Percentiles rank a stretch among this genome's conserved stretches.
phyloP scores from a whole-genome alignment of 1,140 invertebrate genomes.

The Zaprionus nigranus region DNA sequence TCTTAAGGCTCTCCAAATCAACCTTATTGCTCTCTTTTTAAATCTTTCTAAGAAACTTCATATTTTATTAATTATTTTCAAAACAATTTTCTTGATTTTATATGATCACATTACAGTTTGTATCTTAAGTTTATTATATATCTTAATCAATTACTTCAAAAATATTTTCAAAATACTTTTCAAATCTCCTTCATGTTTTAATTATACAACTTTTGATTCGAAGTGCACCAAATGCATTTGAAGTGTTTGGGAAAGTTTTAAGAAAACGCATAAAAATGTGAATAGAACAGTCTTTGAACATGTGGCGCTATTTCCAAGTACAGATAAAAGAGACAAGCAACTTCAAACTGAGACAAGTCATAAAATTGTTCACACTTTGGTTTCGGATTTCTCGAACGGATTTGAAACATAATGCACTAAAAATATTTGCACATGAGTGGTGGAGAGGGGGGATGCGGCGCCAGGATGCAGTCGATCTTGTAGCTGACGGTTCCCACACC shows the following conservation, averaged over 20 bases:
- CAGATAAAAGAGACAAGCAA: background rate
- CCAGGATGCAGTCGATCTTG: conserved; percentile 21
- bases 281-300: conserved; percentile 2
- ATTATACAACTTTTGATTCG: background rate
- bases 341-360: conserved; percentile 59
- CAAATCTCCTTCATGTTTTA: background rate
- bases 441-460: conserved; percentile 47
- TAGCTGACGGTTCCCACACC: background rate
- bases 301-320: background rate
- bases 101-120: background rate
- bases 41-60: background rate
- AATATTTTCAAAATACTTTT: background rate
- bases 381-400: conserved; percentile 13
- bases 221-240: background rate
- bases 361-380: conserved; percentile 62
- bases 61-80: background rate
- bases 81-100: background rate
- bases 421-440: conserved; percentile 3
- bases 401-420: conserved; percentile 25
- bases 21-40: too few species aligned
- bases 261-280: conserved; percentile 10
- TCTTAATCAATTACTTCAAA: background rate
- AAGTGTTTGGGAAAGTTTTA: background rate
- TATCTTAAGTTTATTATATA: background rate
- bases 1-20: too few species aligned